These are phyloP conservation scores for Potorous gilbertii DNA, from an alignment of 2,797 vertebrate genomes.

Conservation along the genomic window DNA sequence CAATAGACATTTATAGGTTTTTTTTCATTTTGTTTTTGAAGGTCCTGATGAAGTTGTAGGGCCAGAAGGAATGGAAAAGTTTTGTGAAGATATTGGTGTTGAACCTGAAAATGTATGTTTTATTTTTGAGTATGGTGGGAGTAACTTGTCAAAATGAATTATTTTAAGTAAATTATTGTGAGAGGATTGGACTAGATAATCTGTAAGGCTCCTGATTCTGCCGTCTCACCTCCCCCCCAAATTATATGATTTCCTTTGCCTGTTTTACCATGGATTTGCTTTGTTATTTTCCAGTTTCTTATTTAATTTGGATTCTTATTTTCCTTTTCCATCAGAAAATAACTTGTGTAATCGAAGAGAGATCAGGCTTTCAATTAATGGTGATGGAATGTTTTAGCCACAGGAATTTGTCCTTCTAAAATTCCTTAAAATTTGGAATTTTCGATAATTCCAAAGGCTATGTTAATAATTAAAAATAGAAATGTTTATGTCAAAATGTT, in stretches of 20 bases:
- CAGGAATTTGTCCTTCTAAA: conserved; percentile 58
- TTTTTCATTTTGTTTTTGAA: conserved; percentile 82
- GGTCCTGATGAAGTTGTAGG: conserved; percentile 93
- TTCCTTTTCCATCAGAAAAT: conserved; percentile 54
- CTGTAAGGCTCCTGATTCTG: conserved; percentile 54
- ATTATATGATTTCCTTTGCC: conserved; percentile 56
- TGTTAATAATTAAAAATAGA: conserved; percentile 59
- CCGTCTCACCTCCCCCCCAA: conserved; percentile 1
- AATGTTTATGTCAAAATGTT: conserved; percentile 68
- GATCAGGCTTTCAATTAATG: conserved; percentile 51
- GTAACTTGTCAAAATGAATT: background rate
- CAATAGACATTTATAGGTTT: conserved; percentile 66
- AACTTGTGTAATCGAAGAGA: conserved; percentile 47
- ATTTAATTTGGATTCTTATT: conserved; percentile 40
- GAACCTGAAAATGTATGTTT: conserved; percentile 93
- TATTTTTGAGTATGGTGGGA: conserved; percentile 56
- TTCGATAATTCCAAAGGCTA: conserved; percentile 49
- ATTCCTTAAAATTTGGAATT: conserved; percentile 51
- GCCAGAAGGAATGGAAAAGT: conserved; percentile 94
- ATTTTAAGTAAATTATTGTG: conserved; percentile 22
- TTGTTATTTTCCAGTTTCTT: conserved; percentile 40
- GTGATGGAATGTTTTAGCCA: conserved; percentile 49
- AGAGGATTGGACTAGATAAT: conserved; percentile 58
- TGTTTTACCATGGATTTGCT: conserved; percentile 54
- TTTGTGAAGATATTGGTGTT: conserved; percentile 94